Evolutionary conservation across 2,888 invertebrate species (phyloP).

Genomic region (Conops quadrifasciatus): DNA sequence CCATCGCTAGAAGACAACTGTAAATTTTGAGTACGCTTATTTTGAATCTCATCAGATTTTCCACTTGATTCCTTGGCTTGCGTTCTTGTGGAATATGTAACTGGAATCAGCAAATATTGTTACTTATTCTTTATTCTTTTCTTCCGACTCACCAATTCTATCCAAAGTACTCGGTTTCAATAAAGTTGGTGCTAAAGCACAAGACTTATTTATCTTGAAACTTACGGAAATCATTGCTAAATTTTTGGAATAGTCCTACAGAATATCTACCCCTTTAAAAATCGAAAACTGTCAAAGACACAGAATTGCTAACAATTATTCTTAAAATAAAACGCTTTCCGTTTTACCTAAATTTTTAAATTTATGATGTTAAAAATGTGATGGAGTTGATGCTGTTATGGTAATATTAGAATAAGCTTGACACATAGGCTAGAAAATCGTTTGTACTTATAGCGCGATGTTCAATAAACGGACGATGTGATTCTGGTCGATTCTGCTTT

Average conservation of each 20-base stretch:
- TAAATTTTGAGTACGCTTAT: background rate
- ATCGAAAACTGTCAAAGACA: background rate
- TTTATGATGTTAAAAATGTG: too few species aligned
- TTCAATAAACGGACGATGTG: too few species aligned
- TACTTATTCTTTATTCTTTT: background rate
- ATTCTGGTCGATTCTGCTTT: too few species aligned
- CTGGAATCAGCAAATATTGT: conserved; percentile 34
- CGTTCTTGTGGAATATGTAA: conserved; percentile 44
- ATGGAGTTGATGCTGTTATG: too few species aligned
- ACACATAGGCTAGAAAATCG: too few species aligned
- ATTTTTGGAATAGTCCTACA: background rate
- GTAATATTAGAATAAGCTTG: too few species aligned
- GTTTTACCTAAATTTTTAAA: too few species aligned
- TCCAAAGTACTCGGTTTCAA: conserved; percentile 37
- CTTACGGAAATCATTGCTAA: background rate
- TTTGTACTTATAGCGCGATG: too few species aligned
- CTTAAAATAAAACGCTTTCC: background rate
- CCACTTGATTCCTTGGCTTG: conserved; percentile 37
- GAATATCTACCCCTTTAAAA: conserved; percentile 4
- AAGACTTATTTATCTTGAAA: conserved; percentile 43
- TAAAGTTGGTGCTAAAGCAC: conserved; percentile 38
- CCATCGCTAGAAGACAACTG: conserved; percentile 36
- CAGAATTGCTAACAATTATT: background rate
- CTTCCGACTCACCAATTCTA: conserved; percentile 41
- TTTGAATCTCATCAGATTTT: background rate